A percentile compares a stretch with the other conserved stretches of the same genome.
Evolutionary conservation across 2,888 invertebrate species (phyloP).

Genomic region (Eupithecia vulgata): DNA sequence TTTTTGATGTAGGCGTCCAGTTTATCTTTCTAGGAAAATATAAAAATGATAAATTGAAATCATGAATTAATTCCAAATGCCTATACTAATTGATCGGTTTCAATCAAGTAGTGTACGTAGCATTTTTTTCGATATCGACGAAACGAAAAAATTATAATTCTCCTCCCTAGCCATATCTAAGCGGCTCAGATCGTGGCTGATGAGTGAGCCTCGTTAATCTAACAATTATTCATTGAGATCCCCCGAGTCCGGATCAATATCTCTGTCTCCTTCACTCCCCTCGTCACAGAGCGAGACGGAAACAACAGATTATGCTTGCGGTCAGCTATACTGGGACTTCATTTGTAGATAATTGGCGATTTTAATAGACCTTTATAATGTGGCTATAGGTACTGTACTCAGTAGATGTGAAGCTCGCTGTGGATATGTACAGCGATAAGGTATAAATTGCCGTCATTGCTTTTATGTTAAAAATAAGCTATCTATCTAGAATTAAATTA

Average conservation of each 20-base stretch:
- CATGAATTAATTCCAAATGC: neutral
- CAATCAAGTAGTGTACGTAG: neutral
- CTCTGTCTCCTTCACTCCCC: conserved; percentile 26
- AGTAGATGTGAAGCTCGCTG: neutral
- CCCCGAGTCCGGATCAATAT: conserved; percentile 47
- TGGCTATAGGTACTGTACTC: neutral
- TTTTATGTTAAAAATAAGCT: too few relatives aligned
- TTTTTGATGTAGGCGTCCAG: too few relatives aligned
- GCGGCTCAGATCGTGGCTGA: conserved; percentile 64
- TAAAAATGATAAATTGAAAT: neutral
- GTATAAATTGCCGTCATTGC: neutral
- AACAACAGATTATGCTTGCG: conserved; percentile 40
- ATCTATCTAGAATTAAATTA: too few relatives aligned
- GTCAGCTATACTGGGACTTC: conserved; percentile 41
- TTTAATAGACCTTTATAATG: conserved; percentile 13
- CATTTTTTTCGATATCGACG: neutral
- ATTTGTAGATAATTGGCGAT: conserved; percentile 38
- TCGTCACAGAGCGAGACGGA: conserved; percentile 24
- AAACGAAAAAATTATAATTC: conserved; percentile 1
- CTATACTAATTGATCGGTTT: neutral
- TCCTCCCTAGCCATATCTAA: conserved; percentile 60
- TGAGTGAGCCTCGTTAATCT: conserved; percentile 79
- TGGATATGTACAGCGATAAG: neutral
- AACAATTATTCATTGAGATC: conserved; percentile 78
- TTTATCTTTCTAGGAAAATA: neutral